Percentiles rank a stretch among this genome's conserved stretches.
These are phyloP conservation scores for Drosophila algonquin DNA, from an alignment of 2,888 invertebrate genomes.

Conservation along the genomic window DNA sequence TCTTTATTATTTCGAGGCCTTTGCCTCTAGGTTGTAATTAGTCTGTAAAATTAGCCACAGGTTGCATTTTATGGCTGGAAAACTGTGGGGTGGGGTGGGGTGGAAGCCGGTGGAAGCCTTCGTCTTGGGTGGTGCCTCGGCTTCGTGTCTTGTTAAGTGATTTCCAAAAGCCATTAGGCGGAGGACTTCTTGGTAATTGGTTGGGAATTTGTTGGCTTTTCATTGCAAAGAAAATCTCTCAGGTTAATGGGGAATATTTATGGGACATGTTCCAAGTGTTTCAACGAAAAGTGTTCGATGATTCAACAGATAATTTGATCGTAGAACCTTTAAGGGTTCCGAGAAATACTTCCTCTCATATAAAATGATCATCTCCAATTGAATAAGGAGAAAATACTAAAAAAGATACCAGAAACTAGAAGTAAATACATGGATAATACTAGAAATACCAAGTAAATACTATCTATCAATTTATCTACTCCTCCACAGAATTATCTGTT, in stretches of 20 bases:
- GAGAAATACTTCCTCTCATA: too few species aligned
- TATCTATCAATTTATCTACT: too few species aligned
- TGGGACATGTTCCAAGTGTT: not conserved
- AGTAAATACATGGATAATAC: too few species aligned
- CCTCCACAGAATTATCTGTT: not conserved
- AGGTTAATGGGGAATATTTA: slow-evolving; percentile 4
- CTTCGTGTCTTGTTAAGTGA: slow-evolving; percentile 16
- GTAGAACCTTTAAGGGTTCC: too few species aligned
- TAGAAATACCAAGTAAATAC: too few species aligned
- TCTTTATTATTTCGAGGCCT: slow-evolving; percentile 41
- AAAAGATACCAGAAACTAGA: too few species aligned
- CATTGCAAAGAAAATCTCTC: slow-evolving; percentile 5
- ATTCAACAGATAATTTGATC: not conserved
- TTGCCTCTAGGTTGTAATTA: slow-evolving; percentile 61
- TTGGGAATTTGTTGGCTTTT: slow-evolving; percentile 17
- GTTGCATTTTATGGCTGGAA: slow-evolving; percentile 31
- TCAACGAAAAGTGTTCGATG: not conserved
- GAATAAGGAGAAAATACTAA: too few species aligned
- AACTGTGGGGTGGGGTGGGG: not conserved
- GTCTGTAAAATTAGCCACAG: slow-evolving; percentile 59
- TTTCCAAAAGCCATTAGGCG: slow-evolving; percentile 18
- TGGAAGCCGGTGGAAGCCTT: not conserved
- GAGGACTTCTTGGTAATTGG: slow-evolving; percentile 28
- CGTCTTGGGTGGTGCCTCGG: slow-evolving; percentile 28
- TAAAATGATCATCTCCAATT: too few species aligned